Conservation (phyloP, 2,888 invertebrate genomes). For the Apotomis turbidana region DNA sequence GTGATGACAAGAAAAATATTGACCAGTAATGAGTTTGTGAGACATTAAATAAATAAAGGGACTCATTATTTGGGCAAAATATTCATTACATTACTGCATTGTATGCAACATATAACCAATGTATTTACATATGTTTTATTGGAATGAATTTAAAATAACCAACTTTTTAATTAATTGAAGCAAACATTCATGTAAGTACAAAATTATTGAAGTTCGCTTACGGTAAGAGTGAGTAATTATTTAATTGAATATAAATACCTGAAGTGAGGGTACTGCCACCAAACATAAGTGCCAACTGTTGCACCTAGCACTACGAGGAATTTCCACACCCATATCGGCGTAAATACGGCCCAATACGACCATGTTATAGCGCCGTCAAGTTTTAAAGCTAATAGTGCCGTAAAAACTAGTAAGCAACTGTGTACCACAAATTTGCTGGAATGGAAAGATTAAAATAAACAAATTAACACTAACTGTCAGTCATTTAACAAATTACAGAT, state of each 20-base stretch:
- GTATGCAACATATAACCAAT: too few species aligned
- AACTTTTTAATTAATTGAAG: too few species aligned
- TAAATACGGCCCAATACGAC: slow-evolving; percentile 98
- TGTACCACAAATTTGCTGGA: slow-evolving; percentile 98
- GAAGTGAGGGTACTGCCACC: slow-evolving; percentile 98
- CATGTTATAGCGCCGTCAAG: slow-evolving; percentile 94
- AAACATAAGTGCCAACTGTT: slow-evolving; percentile 95
- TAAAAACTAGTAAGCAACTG: slow-evolving; percentile 95
- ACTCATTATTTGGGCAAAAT: too few species aligned
- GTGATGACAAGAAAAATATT: too few species aligned
- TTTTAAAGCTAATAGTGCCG: slow-evolving; percentile 94
- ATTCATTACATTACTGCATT: too few species aligned
- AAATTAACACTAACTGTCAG: slow-evolving; percentile 35
- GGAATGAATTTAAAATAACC: too few species aligned
- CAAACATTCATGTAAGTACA: too few species aligned
- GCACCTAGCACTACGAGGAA: slow-evolving; percentile 95
- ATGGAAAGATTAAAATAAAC: slow-evolving; percentile 63
- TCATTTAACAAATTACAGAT: slow-evolving; percentile 34
- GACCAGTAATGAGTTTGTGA: too few species aligned
- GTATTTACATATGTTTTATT: too few species aligned
- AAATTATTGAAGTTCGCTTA: too few species aligned
- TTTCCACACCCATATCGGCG: slow-evolving; percentile 99
- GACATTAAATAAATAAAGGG: too few species aligned
- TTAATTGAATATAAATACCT: slow-evolving; percentile 81
- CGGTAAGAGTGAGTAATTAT: not conserved